phyloP scores from a whole-genome alignment of 2,888 invertebrate genomes.

The Caenorhabditis sp. region DNA sequence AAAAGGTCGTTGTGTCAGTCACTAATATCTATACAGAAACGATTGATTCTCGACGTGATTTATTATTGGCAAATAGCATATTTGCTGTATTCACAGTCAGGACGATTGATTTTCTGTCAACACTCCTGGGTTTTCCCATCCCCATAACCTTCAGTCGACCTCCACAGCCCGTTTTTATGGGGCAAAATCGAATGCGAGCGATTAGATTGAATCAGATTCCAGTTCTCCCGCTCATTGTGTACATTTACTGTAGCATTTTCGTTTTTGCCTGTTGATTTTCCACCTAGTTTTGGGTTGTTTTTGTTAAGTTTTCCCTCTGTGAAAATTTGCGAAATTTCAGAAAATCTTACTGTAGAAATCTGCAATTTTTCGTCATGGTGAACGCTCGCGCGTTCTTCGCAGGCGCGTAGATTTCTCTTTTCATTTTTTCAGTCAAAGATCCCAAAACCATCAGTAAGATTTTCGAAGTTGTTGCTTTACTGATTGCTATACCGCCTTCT shows the following conservation, averaged over 20 bases:
- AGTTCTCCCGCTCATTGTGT: too few species aligned
- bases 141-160: too few species aligned
- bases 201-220: too few species aligned
- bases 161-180: too few species aligned
- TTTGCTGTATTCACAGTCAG: neutral
- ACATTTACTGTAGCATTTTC: too few species aligned
- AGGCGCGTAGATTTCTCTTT: too few species aligned
- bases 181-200: too few species aligned
- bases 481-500: neutral
- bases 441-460: neutral
- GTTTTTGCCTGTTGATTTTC: neutral
- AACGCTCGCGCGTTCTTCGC: neutral
- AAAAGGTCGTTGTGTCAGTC: slow-evolving; percentile 37
- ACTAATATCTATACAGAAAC: neutral
- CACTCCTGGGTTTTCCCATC: too few species aligned
- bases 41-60: slow-evolving; percentile 1
- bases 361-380: neutral
- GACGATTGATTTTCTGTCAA: neutral
- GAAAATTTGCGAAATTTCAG: neutral
- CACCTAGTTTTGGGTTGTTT: too few species aligned
- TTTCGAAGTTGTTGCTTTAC: neutral
- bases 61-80: slow-evolving; percentile 5
- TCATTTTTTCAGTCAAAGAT: neutral
- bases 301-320: too few species aligned
- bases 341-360: neutral